Conservation (phyloP, 2,797 vertebrate genomes). For the Chanos chanos region DNA sequence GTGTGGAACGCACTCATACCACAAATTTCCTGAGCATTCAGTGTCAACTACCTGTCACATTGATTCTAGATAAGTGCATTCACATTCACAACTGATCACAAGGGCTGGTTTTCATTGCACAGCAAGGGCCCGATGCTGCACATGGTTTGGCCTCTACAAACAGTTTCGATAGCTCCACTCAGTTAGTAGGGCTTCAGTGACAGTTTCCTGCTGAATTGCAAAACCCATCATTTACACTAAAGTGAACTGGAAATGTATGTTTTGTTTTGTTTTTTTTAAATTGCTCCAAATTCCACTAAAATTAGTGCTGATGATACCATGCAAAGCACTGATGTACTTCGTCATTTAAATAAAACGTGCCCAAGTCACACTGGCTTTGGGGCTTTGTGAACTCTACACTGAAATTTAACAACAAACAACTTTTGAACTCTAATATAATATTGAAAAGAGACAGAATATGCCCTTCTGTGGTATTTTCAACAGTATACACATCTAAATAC, state of each 20-base stretch:
- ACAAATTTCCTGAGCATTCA: slow-evolving; percentile 47
- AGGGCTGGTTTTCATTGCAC: slow-evolving; percentile 15
- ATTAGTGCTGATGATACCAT: slow-evolving; percentile 12
- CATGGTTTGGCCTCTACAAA: neutral
- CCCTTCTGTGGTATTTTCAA: slow-evolving; percentile 20
- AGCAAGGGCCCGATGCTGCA: neutral
- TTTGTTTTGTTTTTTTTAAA: too few relatives aligned
- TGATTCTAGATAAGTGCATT: slow-evolving; percentile 45
- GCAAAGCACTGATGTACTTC: neutral
- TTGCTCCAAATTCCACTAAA: slow-evolving; percentile 16
- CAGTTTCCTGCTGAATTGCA: neutral
- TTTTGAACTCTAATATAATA: slow-evolving; percentile 1
- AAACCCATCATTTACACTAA: neutral
- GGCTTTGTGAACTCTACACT: slow-evolving; percentile 18
- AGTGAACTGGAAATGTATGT: neutral
- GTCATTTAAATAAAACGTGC: slow-evolving; percentile 7
- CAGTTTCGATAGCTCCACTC: slow-evolving; percentile 5
- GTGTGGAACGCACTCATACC: slow-evolving; percentile 24
- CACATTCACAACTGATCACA: slow-evolving; percentile 39
- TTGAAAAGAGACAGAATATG: slow-evolving; percentile 35
- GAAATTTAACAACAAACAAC: neutral
- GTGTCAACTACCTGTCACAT: slow-evolving; percentile 50
- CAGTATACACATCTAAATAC: slow-evolving; percentile 28
- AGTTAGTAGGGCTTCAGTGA: neutral
- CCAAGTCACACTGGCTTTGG: neutral